Evolutionary conservation across 1,140 invertebrate genomes (phyloP).

Genomic region (Cydia fagiglandana): DNA sequence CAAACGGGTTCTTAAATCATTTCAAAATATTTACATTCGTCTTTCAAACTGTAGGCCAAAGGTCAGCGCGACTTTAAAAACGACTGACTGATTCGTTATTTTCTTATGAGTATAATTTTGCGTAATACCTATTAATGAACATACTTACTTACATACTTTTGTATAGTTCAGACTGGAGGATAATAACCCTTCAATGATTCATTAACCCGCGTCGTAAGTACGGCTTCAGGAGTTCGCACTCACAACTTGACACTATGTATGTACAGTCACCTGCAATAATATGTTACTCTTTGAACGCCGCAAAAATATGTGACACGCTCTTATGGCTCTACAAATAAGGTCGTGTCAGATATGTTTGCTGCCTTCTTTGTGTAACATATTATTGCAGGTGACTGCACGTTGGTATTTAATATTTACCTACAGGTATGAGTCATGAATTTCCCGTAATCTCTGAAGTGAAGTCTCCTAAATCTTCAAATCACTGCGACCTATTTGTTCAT

Average conservation of each 20-base stretch:
- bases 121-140: neutral
- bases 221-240: neutral
- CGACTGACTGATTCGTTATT: neutral
- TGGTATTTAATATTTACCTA: neutral
- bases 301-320: no score
- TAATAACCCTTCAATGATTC: neutral
- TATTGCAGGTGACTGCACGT: no score
- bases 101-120: neutral
- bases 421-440: no score
- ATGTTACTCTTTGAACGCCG: no score
- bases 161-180: neutral
- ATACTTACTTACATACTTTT: neutral
- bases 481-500: no score
- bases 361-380: no score
- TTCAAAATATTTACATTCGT: neutral
- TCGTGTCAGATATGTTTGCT: no score
- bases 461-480: no score
- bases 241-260: no score
- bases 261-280: no score
- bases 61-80: neutral
- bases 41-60: neutral
- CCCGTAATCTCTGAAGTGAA: no score
- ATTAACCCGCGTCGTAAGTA: neutral
- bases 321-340: no score
- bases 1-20: neutral